Evolutionary conservation across 2,113 vertebrate genomes (phyloP).

Genomic region (Sisor rabdophorus): DNA sequence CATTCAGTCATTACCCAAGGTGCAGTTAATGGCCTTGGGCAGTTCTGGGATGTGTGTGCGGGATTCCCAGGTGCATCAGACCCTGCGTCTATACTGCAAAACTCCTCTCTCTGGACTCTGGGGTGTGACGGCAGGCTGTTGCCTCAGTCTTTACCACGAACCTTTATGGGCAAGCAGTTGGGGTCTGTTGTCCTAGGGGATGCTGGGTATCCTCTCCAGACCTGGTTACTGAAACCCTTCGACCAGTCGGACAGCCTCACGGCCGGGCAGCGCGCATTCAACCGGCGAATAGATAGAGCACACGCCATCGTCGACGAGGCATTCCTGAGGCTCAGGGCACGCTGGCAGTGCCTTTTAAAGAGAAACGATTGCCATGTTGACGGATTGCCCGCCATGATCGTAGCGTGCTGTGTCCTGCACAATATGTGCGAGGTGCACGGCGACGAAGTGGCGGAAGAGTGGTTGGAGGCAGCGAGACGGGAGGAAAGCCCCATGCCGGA

Average conservation of each 20-base stretch:
- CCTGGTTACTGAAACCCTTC: constrained; percentile 69
- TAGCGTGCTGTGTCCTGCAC: constrained; percentile 69
- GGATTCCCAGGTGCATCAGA: constrained; percentile 72
- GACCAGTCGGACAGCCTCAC: constrained; percentile 46
- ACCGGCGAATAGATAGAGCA: constrained; percentile 55
- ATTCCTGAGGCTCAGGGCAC: constrained; percentile 63
- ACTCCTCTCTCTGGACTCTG: constrained; percentile 70
- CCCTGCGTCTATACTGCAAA: constrained; percentile 69
- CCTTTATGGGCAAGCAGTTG: constrained; percentile 65
- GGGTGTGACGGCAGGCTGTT: constrained; percentile 68
- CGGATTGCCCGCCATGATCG: constrained; percentile 66
- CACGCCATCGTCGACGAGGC: constrained; percentile 49
- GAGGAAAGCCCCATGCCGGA: constrained; percentile 64
- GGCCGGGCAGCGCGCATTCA: constrained; percentile 59
- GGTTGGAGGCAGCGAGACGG: constrained; percentile 60
- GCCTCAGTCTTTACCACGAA: constrained; percentile 30
- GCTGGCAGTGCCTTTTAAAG: constrained; percentile 71
- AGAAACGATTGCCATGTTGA: constrained; percentile 68
- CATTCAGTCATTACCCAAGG: constrained; percentile 68
- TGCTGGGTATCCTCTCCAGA: constrained; percentile 68
- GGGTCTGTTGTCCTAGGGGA: constrained; percentile 68
- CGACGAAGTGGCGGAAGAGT: constrained; percentile 61
- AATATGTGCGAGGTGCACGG: constrained; percentile 71
- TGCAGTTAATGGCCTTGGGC: constrained; percentile 62
- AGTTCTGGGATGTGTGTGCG: constrained; percentile 74